These are phyloP conservation scores for Sturnira hondurensis DNA, from an alignment of 2,113 vertebrate genomes.

Conservation along the genomic window DNA sequence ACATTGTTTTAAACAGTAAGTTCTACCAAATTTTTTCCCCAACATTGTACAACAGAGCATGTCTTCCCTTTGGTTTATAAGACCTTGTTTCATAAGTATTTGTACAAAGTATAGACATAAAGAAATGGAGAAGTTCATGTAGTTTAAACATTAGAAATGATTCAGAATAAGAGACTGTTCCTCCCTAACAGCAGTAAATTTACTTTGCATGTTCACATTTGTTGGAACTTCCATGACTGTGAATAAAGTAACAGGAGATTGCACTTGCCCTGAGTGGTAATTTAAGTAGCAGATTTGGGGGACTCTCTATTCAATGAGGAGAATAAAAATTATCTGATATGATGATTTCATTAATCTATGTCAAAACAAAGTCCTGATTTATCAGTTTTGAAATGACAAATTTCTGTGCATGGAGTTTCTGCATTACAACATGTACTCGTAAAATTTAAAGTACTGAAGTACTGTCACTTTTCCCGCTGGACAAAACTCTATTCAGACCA, in stretches of 20 bases:
- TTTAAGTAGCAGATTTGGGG: not conserved
- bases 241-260: constrained; percentile 1
- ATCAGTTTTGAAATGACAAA: not conserved
- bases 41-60: not conserved
- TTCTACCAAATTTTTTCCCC: not conserved
- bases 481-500: constrained; percentile 47
- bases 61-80: constrained; percentile 16
- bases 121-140: not conserved
- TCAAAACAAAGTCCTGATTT: constrained; percentile 21
- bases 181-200: constrained; percentile 26
- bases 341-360: constrained; percentile 1
- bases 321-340: not conserved
- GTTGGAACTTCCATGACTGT: not conserved
- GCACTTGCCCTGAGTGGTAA: not conserved
- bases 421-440: not conserved
- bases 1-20: not conserved
- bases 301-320: not conserved
- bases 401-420: not conserved
- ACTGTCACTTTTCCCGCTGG: constrained; percentile 34
- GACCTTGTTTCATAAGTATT: not conserved
- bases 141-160: constrained; percentile 26
- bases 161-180: not conserved
- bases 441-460: constrained; percentile 12
- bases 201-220: not conserved
- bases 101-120: not conserved